Conservation (phyloP, 2,113 vertebrate species). For the Lamprotornis superbus region DNA sequence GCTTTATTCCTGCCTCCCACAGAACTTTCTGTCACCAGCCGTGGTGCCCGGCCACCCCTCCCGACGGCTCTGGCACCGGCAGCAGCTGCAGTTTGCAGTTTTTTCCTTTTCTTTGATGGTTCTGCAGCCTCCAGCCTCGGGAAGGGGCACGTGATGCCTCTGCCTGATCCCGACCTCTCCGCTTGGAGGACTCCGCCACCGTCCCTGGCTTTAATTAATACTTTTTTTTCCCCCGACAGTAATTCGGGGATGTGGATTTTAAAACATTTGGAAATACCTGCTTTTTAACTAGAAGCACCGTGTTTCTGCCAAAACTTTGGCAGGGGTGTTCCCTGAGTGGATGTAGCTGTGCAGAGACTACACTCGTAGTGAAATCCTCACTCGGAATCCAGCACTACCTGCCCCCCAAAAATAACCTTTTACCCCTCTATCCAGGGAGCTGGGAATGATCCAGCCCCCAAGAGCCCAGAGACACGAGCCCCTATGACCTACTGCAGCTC, state of each 20-base stretch:
- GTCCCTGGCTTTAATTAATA: not conserved
- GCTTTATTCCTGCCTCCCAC: not conserved
- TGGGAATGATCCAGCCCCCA: not conserved
- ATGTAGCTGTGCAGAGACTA: not conserved
- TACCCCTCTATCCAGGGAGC: not conserved
- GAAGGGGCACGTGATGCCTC: not conserved
- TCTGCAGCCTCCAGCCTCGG: not conserved
- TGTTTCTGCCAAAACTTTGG: not conserved
- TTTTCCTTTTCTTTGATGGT: not conserved
- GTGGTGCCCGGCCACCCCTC: not conserved
- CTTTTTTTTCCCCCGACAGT: not conserved
- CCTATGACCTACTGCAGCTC: not conserved
- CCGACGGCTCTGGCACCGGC: not conserved
- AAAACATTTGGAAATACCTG: not conserved
- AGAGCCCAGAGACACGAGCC: rapidly evolving
- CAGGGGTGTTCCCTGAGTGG: not conserved
- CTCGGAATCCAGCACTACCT: rapidly evolving
- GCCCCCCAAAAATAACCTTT: not conserved
- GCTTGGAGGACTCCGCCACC: not conserved
- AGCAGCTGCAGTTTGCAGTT: not conserved
- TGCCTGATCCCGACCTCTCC: not conserved
- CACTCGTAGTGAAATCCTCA: not conserved
- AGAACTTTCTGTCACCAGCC: not conserved
- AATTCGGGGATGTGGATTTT: not conserved
- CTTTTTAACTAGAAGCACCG: not conserved